Conservation (phyloP, 2,888 invertebrate species). For the Erpobdella octoculata region DNA sequence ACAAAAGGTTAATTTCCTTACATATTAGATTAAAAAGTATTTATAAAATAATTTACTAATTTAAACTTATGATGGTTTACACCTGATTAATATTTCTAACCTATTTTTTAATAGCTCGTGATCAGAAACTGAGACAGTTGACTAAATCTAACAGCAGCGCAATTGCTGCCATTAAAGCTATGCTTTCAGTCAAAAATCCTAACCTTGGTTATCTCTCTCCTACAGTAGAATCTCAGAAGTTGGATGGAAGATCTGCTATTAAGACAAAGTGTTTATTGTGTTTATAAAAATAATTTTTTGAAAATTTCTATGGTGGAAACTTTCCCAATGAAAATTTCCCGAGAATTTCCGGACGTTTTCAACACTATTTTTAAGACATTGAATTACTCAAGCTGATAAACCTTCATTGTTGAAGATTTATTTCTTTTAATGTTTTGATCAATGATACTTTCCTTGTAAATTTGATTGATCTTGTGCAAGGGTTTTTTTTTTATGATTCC, state of each 20-base stretch:
- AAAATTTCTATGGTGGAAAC: too few species aligned
- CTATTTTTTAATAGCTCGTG: constrained; percentile 12
- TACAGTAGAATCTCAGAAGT: background rate
- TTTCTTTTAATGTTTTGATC: background rate
- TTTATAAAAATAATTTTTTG: background rate
- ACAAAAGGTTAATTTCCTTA: constrained; percentile 6
- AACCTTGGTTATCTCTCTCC: constrained; percentile 24
- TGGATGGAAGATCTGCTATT: background rate
- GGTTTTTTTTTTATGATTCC: too few species aligned
- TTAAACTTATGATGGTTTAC: background rate
- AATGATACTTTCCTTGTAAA: too few species aligned
- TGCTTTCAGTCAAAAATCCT: constrained; percentile 9
- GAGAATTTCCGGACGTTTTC: too few species aligned
- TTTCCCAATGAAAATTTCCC: too few species aligned
- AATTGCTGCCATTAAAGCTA: constrained; percentile 10
- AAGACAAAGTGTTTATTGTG: constrained; percentile 6
- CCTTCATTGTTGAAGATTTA: background rate
- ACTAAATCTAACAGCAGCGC: constrained; percentile 6
- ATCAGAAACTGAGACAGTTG: constrained; percentile 1
- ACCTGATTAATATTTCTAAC: background rate
- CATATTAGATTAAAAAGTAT: background rate
- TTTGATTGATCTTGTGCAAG: too few species aligned
- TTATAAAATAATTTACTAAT: background rate
- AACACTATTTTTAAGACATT: too few species aligned
- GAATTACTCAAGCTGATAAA: background rate